A percentile compares a stretch with the other conserved stretches of the same genome.
These are phyloP conservation scores for Steatocranus sp. DNA, from an alignment of 2,797 vertebrate genomes.

Conservation along the genomic window DNA sequence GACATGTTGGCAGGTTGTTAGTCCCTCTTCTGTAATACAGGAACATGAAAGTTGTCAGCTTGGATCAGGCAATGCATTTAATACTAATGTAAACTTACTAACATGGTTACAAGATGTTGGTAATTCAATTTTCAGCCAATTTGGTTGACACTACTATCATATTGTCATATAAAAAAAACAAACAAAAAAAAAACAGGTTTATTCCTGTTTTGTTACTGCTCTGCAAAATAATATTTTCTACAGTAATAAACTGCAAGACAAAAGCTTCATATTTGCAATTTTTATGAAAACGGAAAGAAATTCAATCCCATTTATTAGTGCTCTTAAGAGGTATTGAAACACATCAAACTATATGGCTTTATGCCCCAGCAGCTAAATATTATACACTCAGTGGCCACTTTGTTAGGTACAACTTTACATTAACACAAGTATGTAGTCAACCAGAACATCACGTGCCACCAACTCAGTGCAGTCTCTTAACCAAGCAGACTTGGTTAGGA, in stretches of 20 bases:
- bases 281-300: not conserved
- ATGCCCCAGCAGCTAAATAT: not conserved
- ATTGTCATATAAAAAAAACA: not conserved
- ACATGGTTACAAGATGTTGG: not conserved
- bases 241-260: not conserved
- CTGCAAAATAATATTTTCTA: not conserved
- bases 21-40: slow-evolving; percentile 8
- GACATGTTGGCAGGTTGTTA: slow-evolving; percentile 78
- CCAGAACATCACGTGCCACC: not conserved
- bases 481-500: not conserved
- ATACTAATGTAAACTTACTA: not conserved
- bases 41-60: not conserved
- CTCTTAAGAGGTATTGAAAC: too few species aligned
- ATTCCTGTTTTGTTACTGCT: not conserved
- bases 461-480: not conserved
- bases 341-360: too few species aligned
- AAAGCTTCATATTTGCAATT: not conserved
- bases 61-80: not conserved
- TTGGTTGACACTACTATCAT: not conserved
- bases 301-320: not conserved
- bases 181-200: not conserved
- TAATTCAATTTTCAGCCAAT: not conserved
- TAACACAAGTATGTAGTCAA: not conserved
- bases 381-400: not conserved
- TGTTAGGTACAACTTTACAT: not conserved